phyloP scores from a whole-genome alignment of 2,797 vertebrate genomes.

The Psittacula echo region DNA sequence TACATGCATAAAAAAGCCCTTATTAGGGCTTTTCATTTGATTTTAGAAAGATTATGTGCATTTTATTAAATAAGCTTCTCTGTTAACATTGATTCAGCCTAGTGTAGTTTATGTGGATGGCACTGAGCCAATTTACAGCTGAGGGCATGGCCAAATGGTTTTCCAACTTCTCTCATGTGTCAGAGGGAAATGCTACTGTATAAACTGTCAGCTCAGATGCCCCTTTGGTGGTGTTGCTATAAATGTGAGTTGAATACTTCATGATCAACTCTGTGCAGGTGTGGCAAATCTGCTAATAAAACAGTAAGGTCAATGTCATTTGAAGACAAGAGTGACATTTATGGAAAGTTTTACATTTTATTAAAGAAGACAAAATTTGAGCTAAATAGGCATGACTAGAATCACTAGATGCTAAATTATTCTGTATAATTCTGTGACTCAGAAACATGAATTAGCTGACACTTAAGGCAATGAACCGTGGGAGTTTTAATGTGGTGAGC shows the following conservation, averaged over 20 bases:
- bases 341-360: constrained; percentile 38
- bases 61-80: background rate
- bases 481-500: constrained; percentile 55
- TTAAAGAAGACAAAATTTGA: constrained; percentile 47
- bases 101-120: background rate
- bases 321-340: background rate
- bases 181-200: background rate
- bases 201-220: background rate
- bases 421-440: constrained; percentile 24
- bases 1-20: rapidly evolving
- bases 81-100: background rate
- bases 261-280: background rate
- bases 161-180: background rate
- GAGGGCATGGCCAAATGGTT: background rate
- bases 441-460: constrained; percentile 51
- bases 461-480: constrained; percentile 8
- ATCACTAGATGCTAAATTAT: constrained; percentile 49
- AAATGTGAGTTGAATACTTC: constrained; percentile 4
- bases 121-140: background rate
- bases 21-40: background rate
- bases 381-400: constrained; percentile 12
- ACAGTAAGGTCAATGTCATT: constrained; percentile 18
- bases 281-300: background rate
- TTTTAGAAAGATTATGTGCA: background rate
- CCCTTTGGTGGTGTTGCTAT: background rate